phyloP scores from a whole-genome alignment of 2,113 vertebrate species.

The Spea multiplicata region DNA sequence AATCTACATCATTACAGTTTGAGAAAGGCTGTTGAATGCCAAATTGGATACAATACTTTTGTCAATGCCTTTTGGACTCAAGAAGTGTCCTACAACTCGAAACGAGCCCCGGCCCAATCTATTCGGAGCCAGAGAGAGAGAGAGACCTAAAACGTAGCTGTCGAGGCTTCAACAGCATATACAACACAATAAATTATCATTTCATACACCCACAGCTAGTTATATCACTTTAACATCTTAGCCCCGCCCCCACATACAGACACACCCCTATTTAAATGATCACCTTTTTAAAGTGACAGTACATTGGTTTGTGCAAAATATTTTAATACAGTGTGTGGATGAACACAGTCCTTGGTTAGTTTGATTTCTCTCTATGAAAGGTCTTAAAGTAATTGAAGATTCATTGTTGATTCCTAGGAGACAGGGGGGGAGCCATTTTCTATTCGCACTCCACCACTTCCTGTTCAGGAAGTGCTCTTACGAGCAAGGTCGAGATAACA shows the following conservation, averaged over 20 bases:
- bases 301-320: constrained; percentile 46
- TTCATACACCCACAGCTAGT: no score
- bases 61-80: no score
- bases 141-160: background rate
- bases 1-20: no score
- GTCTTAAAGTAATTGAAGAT: no score
- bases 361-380: no score
- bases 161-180: no score
- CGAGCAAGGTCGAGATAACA: no score
- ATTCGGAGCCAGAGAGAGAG: background rate
- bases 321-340: constrained; percentile 44
- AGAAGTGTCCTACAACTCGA: no score
- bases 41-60: no score
- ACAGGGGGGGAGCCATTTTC: background rate
- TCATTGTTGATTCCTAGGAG: no score
- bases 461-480: background rate
- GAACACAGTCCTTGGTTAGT: background rate
- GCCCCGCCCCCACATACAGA: constrained; percentile 5
- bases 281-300: constrained; percentile 44
- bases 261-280: constrained; percentile 1
- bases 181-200: background rate
- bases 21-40: no score
- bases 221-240: background rate
- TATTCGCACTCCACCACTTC: background rate
- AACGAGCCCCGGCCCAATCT: background rate